phyloP scores from a whole-genome alignment of 2,797 vertebrate genomes.

The Pseudochirops cupreus region DNA sequence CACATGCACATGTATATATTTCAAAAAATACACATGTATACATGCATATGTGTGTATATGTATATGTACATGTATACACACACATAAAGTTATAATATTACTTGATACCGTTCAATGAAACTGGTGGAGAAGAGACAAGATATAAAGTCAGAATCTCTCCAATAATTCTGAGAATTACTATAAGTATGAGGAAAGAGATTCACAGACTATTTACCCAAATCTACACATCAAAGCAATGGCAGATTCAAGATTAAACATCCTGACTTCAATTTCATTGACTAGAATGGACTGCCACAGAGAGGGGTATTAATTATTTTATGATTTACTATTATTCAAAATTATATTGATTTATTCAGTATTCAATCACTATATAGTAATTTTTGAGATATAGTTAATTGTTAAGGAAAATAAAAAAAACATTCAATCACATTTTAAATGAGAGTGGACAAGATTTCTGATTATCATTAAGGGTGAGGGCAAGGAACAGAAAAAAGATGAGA shows the following conservation, averaged over 20 bases:
- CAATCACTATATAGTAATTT: not conserved
- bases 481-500: not conserved
- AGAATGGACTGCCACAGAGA: not conserved
- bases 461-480: not conserved
- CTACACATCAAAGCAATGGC: not conserved
- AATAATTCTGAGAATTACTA: not conserved
- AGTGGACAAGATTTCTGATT: not conserved
- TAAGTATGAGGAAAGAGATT: not conserved
- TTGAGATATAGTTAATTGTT: not conserved
- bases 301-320: not conserved
- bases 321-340: not conserved
- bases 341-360: not conserved
- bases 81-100: not conserved
- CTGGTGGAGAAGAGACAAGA: not conserved
- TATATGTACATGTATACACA: no score
- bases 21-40: no score
- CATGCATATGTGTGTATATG: not conserved
- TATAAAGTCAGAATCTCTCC: not conserved
- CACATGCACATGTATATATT: no score
- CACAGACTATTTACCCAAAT: not conserved
- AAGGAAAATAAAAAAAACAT: not conserved
- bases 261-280: not conserved
- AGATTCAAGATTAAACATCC: not conserved
- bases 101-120: not conserved
- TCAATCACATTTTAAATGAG: not conserved